Evolutionary conservation across 2,888 invertebrate species (phyloP), one percentile per base, ranked within the genome.

Genomic region (Protodeltote pygarga): DNA sequence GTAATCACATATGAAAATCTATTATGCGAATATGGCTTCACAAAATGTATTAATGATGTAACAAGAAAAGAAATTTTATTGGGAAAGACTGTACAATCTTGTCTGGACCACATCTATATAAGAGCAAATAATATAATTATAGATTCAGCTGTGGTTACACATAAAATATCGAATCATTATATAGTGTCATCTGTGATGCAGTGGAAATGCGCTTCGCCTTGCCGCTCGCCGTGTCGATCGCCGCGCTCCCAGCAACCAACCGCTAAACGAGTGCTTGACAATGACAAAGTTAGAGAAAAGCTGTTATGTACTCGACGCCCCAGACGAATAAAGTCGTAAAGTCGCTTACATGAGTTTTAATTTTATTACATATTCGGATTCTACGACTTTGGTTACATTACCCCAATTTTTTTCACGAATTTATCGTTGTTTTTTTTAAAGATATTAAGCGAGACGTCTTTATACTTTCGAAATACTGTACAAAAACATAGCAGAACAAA

Each of bases 51-150:
- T 19, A 31, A 31, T 9, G 31, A 17, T 5, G 19, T 10, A 9
- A 31, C 19, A 10, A 17, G 31, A 19, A 9, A 19, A n/a, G 31
- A 31, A 31, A 19, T 31, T 10, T 4, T 29, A 9, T 16, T 8
- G 5, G 29, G 29, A 8, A 29, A 9, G 6, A 15, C 9, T n/a
- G 29, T 29, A 2, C 15, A 15, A 17, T 29, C 17, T 8, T 29
- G 29, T 14, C n/a, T 29, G n/a, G 29, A 29, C 16, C 29, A 29
- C n/a, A 29, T 29, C 2, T 29, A 16, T 16, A 29, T 29, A n/a
- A 6, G 33, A 13, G 21, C 33, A 4, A 14, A 9, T 21, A 14
- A 16, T n/a, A n/a, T 13, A 20, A 10, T 2, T 17, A 33, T 33
- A n/a, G 14, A 33, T n/a, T 33, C 33, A 3, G 33, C 33, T n/a